These are phyloP conservation scores for Oopsacas minuta DNA, from an alignment of 37 sponge, comb jelly and placozoan genomes.

Conservation along the genomic window DNA sequence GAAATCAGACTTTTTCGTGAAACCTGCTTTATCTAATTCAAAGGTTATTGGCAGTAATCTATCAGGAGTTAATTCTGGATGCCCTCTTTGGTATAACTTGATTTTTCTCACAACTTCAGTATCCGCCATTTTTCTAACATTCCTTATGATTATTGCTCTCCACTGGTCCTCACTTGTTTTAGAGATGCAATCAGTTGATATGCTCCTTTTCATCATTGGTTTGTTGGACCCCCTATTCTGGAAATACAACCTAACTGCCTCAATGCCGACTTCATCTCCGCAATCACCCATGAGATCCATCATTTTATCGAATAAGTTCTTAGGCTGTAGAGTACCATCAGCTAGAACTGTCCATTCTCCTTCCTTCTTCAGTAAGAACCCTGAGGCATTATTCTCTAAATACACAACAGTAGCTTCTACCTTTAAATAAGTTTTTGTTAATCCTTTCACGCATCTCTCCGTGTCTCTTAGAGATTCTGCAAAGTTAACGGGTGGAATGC, in stretches of 20 bases:
- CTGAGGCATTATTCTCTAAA: background rate
- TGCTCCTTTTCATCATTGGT: background rate
- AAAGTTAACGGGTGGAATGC: background rate
- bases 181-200: background rate
- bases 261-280: background rate
- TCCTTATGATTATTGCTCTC: background rate
- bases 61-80: background rate
- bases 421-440: background rate
- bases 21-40: conserved; percentile 3
- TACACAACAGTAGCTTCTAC: background rate
- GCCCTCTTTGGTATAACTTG: background rate
- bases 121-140: background rate
- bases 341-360: background rate
- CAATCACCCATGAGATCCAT: background rate
- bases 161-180: background rate
- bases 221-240: background rate
- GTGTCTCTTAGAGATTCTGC: background rate
- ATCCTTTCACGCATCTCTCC: background rate
- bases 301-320: background rate
- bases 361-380: background rate
- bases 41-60: background rate
- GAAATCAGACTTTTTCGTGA: background rate
- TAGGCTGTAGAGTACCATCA: background rate
- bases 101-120: background rate
- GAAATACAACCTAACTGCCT: background rate